Evolutionary conservation across 2,888 invertebrate species (phyloP).

Genomic region (Trileptium ribeirensis): DNA sequence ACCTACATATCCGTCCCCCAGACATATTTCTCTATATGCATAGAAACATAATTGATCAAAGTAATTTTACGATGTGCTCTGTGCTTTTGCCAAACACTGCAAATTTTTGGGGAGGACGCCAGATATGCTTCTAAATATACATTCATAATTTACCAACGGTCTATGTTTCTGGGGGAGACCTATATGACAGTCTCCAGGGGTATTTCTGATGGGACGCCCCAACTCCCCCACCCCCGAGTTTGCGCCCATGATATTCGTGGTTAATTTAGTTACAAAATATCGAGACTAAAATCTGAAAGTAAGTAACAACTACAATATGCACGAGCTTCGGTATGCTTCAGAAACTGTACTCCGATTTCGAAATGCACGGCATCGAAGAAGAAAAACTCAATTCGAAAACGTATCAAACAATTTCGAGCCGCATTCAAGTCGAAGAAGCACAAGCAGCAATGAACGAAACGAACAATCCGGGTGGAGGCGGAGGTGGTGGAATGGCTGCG

Average conservation of each 20-base stretch:
- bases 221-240: slow-evolving; percentile 48
- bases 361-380: slow-evolving; percentile 91
- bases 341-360: slow-evolving; percentile 97
- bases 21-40: too few species aligned
- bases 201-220: background rate
- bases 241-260: too few species aligned
- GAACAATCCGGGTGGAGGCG: background rate
- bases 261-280: too few species aligned
- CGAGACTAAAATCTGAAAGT: too few species aligned
- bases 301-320: background rate
- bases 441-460: slow-evolving; percentile 70
- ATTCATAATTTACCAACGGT: background rate
- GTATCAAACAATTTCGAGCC: slow-evolving; percentile 79
- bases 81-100: too few species aligned
- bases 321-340: slow-evolving; percentile 51
- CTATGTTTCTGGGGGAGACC: too few species aligned
- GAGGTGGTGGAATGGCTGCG: background rate
- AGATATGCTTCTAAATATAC: too few species aligned
- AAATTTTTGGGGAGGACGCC: too few species aligned
- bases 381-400: slow-evolving; percentile 87
- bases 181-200: too few species aligned
- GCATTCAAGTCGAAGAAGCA: slow-evolving; percentile 94
- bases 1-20: too few species aligned
- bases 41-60: too few species aligned
- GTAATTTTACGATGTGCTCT: too few species aligned